A percentile compares a stretch with the other conserved stretches of the same genome.
Conservation (phyloP, 2,797 vertebrate genomes). For the Sciurus vulgaris region DNA sequence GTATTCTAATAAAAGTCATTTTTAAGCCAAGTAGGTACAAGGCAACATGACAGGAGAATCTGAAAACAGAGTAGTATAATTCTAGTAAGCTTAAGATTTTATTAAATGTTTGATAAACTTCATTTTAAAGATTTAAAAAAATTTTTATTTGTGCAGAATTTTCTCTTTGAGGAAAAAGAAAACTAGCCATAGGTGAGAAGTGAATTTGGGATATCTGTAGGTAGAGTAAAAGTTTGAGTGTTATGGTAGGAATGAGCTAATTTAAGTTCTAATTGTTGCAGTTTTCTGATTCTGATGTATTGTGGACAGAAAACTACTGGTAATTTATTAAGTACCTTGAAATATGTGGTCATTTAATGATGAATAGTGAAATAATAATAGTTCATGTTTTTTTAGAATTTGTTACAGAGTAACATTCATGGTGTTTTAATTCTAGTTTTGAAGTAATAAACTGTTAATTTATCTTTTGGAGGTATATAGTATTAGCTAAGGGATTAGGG, state of each 20-base stretch:
- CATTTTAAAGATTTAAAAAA: not conserved
- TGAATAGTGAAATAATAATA: constrained; percentile 35
- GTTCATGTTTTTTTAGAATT: constrained; percentile 40
- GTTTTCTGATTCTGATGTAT: not conserved
- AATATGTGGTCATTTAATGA: not conserved
- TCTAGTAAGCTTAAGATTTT: not conserved
- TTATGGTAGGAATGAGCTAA: not conserved
- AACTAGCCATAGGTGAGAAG: not conserved
- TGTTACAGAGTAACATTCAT: not conserved
- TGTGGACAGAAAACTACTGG: not conserved
- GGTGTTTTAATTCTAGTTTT: constrained; percentile 58
- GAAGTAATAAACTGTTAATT: constrained; percentile 14
- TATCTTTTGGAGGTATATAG: not conserved
- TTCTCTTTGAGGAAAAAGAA: not conserved
- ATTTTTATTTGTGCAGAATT: not conserved
- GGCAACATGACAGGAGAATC: not conserved
- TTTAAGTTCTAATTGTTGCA: not conserved
- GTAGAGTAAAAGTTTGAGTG: not conserved
- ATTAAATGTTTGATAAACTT: not conserved
- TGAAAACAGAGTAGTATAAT: not conserved
- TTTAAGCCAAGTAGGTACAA: not conserved
- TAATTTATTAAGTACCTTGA: not conserved
- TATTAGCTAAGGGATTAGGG: not conserved
- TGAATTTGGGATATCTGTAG: not conserved
- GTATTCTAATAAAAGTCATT: not conserved